Evolutionary conservation across 2,888 invertebrate genomes (phyloP).

Genomic region (Gastrophysa polygoni): DNA sequence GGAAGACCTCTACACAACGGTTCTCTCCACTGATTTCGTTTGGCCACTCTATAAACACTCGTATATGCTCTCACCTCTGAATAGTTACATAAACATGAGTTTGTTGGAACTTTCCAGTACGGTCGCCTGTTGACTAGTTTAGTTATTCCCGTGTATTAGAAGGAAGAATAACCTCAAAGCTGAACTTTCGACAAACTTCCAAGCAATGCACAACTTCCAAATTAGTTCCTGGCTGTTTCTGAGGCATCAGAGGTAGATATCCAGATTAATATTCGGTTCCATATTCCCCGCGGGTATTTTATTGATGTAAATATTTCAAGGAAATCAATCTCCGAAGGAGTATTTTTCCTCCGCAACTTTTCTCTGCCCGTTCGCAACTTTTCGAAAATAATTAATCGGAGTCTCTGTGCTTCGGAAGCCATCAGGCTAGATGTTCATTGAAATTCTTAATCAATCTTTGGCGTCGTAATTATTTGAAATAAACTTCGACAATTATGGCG

Average conservation of each 20-base stretch:
- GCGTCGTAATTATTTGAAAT: conserved; percentile 35
- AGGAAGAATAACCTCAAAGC: conserved; percentile 1
- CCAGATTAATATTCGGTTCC: conserved; percentile 28
- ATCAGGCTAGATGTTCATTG: conserved; percentile 24
- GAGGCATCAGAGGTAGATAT: conserved; percentile 19
- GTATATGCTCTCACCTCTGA: too few relatives aligned
- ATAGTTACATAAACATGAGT: too few relatives aligned
- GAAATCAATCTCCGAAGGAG: conserved; percentile 32
- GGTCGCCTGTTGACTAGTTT: not conserved
- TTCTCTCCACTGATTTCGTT: too few relatives aligned
- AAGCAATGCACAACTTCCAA: conserved; percentile 24
- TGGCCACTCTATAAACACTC: too few relatives aligned
- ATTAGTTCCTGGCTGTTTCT: conserved; percentile 28
- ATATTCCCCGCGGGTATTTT: conserved; percentile 24
- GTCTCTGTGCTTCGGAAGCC: conserved; percentile 27
- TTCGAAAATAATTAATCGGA: conserved; percentile 35
- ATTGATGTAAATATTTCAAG: conserved; percentile 32
- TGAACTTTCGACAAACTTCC: conserved; percentile 16
- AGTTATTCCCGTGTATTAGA: not conserved
- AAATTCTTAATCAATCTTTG: conserved; percentile 40
- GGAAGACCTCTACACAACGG: too few relatives aligned
- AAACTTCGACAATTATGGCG: conserved; percentile 35
- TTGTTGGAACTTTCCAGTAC: not conserved
- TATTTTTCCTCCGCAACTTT: conserved; percentile 32
- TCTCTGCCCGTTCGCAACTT: conserved; percentile 30